Percentiles rank a stretch among this genome's conserved stretches.
Evolutionary conservation across 2,113 vertebrate species (phyloP).

Genomic region (Lagopus muta): DNA sequence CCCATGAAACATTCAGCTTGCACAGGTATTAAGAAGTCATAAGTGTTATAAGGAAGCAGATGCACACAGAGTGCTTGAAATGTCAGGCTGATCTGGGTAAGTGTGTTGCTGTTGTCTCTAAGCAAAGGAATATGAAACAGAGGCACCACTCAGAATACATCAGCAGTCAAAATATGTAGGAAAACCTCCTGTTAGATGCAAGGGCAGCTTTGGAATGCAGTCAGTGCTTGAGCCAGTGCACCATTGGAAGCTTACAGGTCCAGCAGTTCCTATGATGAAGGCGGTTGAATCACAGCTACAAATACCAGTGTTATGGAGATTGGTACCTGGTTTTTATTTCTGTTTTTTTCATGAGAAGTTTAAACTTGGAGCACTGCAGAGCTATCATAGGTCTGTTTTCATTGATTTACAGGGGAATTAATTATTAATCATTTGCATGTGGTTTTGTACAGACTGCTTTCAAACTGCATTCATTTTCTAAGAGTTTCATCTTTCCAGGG

Average conservation of each 20-base stretch:
- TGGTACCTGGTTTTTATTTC: not conserved
- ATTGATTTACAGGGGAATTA: not conserved
- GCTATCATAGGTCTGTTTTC: not conserved
- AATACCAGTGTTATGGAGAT: not conserved
- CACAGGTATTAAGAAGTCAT: not conserved
- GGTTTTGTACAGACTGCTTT: not conserved
- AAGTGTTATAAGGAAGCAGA: not conserved
- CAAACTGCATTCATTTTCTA: not conserved
- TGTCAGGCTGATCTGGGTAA: not conserved
- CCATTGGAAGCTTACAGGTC: not conserved
- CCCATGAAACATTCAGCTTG: not conserved
- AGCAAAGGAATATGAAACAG: not conserved
- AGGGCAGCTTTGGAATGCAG: not conserved
- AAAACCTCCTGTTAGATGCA: not conserved
- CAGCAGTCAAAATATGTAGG: fast-evolving
- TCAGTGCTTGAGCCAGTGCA: fast-evolving
- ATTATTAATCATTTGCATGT: not conserved
- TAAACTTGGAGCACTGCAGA: not conserved
- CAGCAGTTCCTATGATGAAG: not conserved
- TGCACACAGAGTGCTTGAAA: not conserved
- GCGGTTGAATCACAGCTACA: not conserved
- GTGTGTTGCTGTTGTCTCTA: not conserved
- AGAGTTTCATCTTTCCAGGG: not conserved
- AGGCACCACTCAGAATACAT: fast-evolving
- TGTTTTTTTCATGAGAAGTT: not conserved